Base-by-base conservation (phyloP, 53 echinoderm and acorn worm species). In the Patiria pectinifera region DNA sequence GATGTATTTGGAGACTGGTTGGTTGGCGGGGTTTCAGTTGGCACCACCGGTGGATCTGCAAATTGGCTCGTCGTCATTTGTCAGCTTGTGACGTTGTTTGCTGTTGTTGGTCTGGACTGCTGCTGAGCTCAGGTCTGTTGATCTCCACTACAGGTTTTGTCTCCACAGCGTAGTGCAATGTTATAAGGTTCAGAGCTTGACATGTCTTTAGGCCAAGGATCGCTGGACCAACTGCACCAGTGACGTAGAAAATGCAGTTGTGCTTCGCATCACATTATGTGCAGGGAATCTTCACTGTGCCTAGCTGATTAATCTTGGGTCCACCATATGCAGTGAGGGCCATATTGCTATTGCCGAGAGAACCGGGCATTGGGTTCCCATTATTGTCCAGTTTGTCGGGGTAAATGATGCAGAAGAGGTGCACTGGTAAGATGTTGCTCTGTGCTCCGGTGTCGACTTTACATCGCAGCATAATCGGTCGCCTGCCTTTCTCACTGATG, bases 371-470 rank as follows among this genome's bases (percentile, higher is more conserved):
- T 21, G 92, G 94, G 48, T 88, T 49, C 6, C 90, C 85, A 8
- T 92, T 82, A 12, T 69, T 69, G 58, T 92, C 90, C 53, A 94
- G 89, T 35, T 79, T 88, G 12, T 62, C 43, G 0, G 81, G 91
- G 16, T 35, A 81, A 14, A 90, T 90, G 21, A 90, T 78, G 80
- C 91, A 66, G 46, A 90, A 90, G 4, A 89, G 89, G 43, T 78
- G 53, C 47, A 77, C 15, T 3, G 89, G 89, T 59, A 89, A 24
- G 2, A 78, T 3, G 53, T 89, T 89, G 59, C 46, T 79, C 48
- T 79, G 80, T 9, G 47, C 80, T 16, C 80, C 80, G 11, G 89
- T 89, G 59, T 89, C 89, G n/a, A 89, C 89, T 24, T 89, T 89
- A 15, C 89, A 89, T 7, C 59, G 53, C 16, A 89, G 49, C 60